Conservation (phyloP, 2,888 invertebrate species). For the Chrysopilus asiliformis region DNA sequence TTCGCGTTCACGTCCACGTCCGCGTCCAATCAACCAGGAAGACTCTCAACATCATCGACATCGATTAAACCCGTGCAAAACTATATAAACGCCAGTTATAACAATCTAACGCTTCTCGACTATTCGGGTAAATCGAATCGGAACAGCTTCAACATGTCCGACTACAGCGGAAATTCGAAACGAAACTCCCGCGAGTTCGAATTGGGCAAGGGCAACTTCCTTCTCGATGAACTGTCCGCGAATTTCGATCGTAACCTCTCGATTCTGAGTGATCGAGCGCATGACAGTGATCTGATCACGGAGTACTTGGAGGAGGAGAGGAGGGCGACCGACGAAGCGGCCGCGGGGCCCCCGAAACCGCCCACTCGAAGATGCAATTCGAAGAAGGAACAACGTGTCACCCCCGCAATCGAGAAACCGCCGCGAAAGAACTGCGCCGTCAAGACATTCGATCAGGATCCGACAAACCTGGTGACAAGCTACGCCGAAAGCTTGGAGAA, state of each 20-base stretch:
- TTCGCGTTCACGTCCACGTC: no score
- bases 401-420: slow-evolving; percentile 8
- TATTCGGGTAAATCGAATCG: slow-evolving; percentile 35
- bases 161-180: slow-evolving; percentile 12
- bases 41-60: background rate
- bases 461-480: slow-evolving; percentile 30
- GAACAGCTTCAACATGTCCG: slow-evolving; percentile 14
- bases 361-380: slow-evolving; percentile 13
- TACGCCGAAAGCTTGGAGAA: slow-evolving; percentile 34
- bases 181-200: slow-evolving; percentile 22
- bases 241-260: slow-evolving; percentile 45
- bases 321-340: background rate
- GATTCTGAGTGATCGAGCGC: slow-evolving; percentile 41
- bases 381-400: slow-evolving; percentile 2
- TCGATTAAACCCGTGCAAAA: slow-evolving; percentile 15
- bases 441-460: slow-evolving; percentile 33
- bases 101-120: slow-evolving; percentile 46
- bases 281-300: slow-evolving; percentile 23
- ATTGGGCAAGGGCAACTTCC: slow-evolving; percentile 28
- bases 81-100: slow-evolving; percentile 46
- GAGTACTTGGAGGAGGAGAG: slow-evolving; percentile 13
- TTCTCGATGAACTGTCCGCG: slow-evolving; percentile 37
- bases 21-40: no score
- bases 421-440: slow-evolving; percentile 13
- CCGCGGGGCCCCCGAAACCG: slow-evolving; percentile 10